Percentiles rank a stretch among this genome's conserved stretches.
These are phyloP conservation scores for Tachycineta bicolor DNA, from an alignment of 2,113 vertebrate genomes.

Conservation along the genomic window DNA sequence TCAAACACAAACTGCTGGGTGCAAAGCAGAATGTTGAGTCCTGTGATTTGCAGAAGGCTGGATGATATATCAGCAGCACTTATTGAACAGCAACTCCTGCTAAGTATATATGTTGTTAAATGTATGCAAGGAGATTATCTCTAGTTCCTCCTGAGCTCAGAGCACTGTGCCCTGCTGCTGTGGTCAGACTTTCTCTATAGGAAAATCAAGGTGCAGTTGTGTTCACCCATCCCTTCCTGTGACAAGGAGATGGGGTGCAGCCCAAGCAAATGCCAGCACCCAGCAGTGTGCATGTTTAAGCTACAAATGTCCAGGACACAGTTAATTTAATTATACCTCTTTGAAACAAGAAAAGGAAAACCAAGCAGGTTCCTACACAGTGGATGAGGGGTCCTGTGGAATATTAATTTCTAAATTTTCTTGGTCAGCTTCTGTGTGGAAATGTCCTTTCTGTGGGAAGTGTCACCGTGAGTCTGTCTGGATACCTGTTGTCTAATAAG, in stretches of 20 bases:
- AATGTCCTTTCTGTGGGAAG: neutral
- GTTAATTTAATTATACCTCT: neutral
- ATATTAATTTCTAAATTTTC: neutral
- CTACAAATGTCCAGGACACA: fast-evolving
- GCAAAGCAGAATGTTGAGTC: neutral
- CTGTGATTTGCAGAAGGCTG: neutral
- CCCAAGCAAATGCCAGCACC: neutral
- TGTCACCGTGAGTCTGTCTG: neutral
- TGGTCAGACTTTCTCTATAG: neutral
- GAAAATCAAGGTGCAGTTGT: neutral
- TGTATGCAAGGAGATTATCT: neutral
- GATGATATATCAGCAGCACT: neutral
- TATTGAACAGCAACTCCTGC: neutral
- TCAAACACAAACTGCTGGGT: neutral
- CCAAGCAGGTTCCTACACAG: neutral
- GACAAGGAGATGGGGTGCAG: neutral
- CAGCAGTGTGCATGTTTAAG: neutral
- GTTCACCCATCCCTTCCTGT: neutral
- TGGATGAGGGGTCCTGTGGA: neutral
- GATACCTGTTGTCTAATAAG: neutral
- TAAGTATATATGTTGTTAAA: neutral
- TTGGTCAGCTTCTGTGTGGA: neutral
- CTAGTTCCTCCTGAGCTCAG: neutral
- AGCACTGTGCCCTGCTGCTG: neutral
- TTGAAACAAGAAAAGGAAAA: neutral